Evolutionary conservation across 2,797 vertebrate species (phyloP).

Genomic region (Tadarida brasiliensis): DNA sequence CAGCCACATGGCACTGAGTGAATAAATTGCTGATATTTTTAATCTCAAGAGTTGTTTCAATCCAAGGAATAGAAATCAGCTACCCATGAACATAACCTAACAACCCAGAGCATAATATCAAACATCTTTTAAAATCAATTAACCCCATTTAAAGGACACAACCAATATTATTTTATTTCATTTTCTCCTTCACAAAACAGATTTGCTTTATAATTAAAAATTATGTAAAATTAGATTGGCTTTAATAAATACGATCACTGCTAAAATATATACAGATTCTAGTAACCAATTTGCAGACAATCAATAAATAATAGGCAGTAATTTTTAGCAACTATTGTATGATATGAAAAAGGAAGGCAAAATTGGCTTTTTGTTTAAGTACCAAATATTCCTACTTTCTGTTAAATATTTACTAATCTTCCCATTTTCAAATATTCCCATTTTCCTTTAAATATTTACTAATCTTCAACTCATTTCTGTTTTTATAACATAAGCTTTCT

Average conservation of each 20-base stretch:
- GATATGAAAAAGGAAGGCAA: background rate
- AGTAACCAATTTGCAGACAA: background rate
- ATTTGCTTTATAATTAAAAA: background rate
- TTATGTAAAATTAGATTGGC: slow-evolving; percentile 53
- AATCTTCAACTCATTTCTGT: background rate
- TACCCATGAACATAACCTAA: background rate
- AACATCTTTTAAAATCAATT: slow-evolving; percentile 54
- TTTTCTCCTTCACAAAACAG: slow-evolving; percentile 21
- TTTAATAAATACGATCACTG: background rate
- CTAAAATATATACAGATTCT: background rate
- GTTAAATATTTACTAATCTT: background rate
- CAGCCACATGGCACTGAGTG: background rate
- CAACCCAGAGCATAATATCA: background rate
- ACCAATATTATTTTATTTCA: background rate
- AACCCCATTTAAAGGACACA: background rate
- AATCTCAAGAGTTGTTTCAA: background rate
- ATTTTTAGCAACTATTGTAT: background rate
- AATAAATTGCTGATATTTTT: background rate
- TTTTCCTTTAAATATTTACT: background rate
- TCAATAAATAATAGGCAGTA: background rate
- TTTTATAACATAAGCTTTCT: background rate
- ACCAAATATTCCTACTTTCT: background rate
- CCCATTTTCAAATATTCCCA: background rate
- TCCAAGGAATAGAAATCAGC: background rate
- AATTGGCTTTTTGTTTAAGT: background rate